Evolutionary conservation across 1,140 invertebrate genomes (phyloP).

Genomic region (Aporrectodea caliginosa): DNA sequence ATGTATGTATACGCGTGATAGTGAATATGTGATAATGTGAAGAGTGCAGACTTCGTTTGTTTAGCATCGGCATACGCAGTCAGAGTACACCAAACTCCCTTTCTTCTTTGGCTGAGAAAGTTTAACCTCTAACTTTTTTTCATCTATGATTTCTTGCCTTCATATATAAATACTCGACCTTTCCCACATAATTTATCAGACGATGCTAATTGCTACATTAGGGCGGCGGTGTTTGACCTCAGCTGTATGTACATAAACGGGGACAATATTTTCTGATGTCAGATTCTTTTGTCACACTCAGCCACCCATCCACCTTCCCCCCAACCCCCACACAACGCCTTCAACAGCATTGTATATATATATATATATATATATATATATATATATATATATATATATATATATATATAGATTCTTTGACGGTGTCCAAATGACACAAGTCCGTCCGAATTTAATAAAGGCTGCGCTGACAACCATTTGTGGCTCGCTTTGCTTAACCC

Average conservation of each 20-base stretch:
- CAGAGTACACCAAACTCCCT: too few relatives aligned
- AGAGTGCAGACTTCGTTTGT: too few relatives aligned
- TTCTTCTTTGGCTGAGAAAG: too few relatives aligned
- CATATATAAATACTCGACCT: too few relatives aligned
- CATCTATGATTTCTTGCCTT: too few relatives aligned
- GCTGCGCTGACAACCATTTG: background rate
- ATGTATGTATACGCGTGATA: too few relatives aligned
- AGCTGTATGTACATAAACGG: background rate
- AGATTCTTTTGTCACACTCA: too few relatives aligned
- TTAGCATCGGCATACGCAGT: too few relatives aligned
- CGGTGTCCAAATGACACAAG: background rate
- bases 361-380: conserved; percentile 1
- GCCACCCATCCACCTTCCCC: too few relatives aligned
- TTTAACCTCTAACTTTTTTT: too few relatives aligned
- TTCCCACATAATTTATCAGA: too few relatives aligned
- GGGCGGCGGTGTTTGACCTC: background rate
- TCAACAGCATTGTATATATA: background rate
- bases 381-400: background rate
- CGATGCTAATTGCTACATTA: background rate
- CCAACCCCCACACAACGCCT: background rate
- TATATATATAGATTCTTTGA: background rate
- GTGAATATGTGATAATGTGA: too few relatives aligned
- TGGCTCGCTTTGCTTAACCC: background rate
- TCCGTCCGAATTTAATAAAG: background rate
- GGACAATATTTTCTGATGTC: background rate